A percentile compares a stretch with the other conserved stretches of the same genome.
phyloP scores from a whole-genome alignment of 35 echinoderm and acorn worm genomes.

The Heliocidaris tuberculata region DNA sequence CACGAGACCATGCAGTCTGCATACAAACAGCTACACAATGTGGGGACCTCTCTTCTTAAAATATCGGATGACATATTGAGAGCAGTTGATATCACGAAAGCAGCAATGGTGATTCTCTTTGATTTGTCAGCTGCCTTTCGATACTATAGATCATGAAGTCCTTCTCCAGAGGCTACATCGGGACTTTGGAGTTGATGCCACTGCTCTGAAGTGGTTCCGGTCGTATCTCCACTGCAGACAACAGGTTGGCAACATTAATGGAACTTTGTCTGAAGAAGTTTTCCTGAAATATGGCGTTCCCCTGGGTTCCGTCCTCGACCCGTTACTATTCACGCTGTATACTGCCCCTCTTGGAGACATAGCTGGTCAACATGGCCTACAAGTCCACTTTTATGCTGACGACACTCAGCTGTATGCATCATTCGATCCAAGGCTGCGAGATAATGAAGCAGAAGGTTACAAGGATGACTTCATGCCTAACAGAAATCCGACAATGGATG shows the following conservation, averaged over 20 bases:
- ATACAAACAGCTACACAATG: constrained; percentile 41
- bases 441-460: neutral
- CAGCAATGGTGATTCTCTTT: constrained; percentile 50
- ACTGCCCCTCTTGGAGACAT: constrained; percentile 62
- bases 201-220: constrained; percentile 31
- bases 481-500: constrained; percentile 64
- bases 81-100: constrained; percentile 1
- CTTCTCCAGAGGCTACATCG: constrained; percentile 45
- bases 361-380: constrained; percentile 45
- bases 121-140: constrained; percentile 68
- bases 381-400: constrained; percentile 68
- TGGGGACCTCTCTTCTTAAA: constrained; percentile 49
- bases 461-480: constrained; percentile 22
- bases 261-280: constrained; percentile 43
- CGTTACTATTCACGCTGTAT: constrained; percentile 59
- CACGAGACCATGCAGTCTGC: constrained; percentile 52
- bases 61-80: constrained; percentile 47
- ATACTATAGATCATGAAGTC: constrained; percentile 58
- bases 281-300: constrained; percentile 46
- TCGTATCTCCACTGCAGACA: constrained; percentile 60
- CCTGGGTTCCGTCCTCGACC: constrained; percentile 75
- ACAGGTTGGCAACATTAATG: constrained; percentile 49
- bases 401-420: constrained; percentile 72
- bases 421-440: constrained; percentile 44
- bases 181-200: constrained; percentile 38